Percentiles rank a stretch among this genome's conserved stretches.
Conservation (phyloP, 2,797 vertebrate species). For the Psittacula echo region DNA sequence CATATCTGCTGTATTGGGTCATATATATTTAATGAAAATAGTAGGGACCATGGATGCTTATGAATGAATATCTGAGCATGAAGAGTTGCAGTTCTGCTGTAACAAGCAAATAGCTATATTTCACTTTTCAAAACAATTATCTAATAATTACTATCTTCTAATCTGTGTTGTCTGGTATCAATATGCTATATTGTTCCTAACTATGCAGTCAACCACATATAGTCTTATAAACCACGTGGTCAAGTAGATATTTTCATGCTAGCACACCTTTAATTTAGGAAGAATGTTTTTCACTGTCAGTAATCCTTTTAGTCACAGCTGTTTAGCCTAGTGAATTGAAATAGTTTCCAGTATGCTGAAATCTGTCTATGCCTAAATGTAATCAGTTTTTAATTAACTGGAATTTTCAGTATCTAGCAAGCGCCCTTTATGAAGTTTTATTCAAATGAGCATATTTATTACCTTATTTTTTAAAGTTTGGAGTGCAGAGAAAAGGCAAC, state of each 20-base stretch:
- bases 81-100: neutral
- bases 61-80: neutral
- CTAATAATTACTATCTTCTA: neutral
- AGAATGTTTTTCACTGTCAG: constrained; percentile 23
- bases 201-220: neutral
- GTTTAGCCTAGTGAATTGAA: constrained; percentile 55
- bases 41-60: neutral
- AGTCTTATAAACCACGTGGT: neutral
- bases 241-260: neutral
- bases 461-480: constrained; percentile 38
- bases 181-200: neutral
- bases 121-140: neutral
- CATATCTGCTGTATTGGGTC: neutral
- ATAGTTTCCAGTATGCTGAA: constrained; percentile 39
- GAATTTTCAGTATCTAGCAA: constrained; percentile 27
- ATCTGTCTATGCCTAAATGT: constrained; percentile 44
- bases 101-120: neutral
- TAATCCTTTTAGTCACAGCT: constrained; percentile 63
- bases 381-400: constrained; percentile 68
- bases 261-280: constrained; percentile 10
- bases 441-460: constrained; percentile 41
- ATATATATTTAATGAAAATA: neutral
- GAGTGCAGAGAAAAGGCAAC: neutral
- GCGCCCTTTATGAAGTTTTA: constrained; percentile 42
- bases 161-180: neutral